Percentiles rank a stretch among this genome's conserved stretches.
These are phyloP conservation scores for Halotydeus destructor DNA, from an alignment of 1,140 invertebrate genomes.

Conservation along the genomic window DNA sequence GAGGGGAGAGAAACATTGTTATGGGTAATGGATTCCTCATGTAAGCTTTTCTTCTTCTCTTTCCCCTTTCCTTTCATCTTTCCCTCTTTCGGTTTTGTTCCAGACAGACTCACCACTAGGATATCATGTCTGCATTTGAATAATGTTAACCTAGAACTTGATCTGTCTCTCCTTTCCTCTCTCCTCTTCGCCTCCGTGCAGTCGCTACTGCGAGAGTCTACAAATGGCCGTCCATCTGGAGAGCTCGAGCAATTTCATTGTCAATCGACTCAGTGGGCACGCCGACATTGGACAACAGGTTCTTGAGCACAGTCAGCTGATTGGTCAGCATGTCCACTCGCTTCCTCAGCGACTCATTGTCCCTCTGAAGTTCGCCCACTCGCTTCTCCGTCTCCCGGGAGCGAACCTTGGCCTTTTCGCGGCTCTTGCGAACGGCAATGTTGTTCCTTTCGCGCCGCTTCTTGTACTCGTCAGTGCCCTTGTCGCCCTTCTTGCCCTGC, in stretches of 20 bases:
- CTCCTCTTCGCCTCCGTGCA: too few species aligned
- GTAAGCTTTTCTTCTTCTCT: too few species aligned
- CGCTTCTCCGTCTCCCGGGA: conserved; percentile 81
- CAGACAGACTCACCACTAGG: too few species aligned
- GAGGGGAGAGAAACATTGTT: too few species aligned
- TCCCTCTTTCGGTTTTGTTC: too few species aligned
- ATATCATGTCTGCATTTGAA: too few species aligned
- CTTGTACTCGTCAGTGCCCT: conserved; percentile 78
- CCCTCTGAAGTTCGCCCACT: conserved; percentile 68
- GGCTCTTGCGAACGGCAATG: conserved; percentile 82
- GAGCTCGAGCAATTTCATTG: conserved; percentile 15
- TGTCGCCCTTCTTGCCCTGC: conserved; percentile 37
- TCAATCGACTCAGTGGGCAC: conserved; percentile 17
- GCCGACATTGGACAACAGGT: conserved; percentile 33
- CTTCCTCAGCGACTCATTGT: conserved; percentile 83
- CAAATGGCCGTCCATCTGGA: conserved; percentile 14
- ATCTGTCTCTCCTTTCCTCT: too few species aligned
- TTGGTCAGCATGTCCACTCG: conserved; percentile 76
- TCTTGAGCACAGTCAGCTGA: conserved; percentile 65
- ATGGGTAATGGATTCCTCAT: too few species aligned
- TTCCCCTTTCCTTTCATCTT: too few species aligned
- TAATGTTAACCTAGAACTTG: too few species aligned
- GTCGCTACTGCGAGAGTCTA: too few species aligned
- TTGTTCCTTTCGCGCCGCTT: conserved; percentile 81
- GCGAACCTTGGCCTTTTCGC: conserved; percentile 87